Percentiles rank a stretch among this genome's conserved stretches.
Conservation (phyloP, 2,797 vertebrate species). For the Morus bassanus region DNA sequence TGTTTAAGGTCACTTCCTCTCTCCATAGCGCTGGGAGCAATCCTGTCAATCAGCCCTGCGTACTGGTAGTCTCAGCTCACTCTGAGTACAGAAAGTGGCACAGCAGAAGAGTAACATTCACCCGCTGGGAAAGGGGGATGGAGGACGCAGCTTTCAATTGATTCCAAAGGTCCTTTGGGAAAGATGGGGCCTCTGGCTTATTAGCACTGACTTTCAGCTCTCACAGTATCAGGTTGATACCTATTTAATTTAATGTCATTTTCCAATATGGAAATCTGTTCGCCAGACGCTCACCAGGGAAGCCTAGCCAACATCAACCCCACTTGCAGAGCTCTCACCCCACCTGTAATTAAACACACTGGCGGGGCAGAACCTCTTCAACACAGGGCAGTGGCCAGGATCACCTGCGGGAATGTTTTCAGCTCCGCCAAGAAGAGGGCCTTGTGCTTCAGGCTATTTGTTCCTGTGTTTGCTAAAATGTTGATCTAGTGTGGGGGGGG, state of each 20-base stretch:
- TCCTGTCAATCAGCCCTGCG: constrained; percentile 70
- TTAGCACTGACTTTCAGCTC: constrained; percentile 56
- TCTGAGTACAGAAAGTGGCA: not conserved
- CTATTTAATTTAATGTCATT: constrained; percentile 12
- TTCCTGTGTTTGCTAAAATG: not conserved
- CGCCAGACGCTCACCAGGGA: not conserved
- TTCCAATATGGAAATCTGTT: not conserved
- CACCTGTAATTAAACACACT: not conserved
- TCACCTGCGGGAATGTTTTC: not conserved
- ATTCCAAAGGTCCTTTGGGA: constrained; percentile 42
- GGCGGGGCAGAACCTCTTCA: not conserved
- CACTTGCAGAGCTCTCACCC: not conserved
- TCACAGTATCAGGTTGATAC: not conserved
- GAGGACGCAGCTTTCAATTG: not conserved
- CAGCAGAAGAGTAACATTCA: not conserved
- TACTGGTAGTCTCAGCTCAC: constrained; percentile 26
- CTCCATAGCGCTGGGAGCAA: constrained; percentile 64
- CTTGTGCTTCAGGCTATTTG: not conserved
- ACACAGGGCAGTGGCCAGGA: not conserved
- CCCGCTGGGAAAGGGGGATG: constrained; percentile 23
- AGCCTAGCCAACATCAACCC: not conserved
- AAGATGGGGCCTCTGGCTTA: constrained; percentile 27
- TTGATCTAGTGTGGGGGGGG: not conserved
- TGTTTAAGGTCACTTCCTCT: constrained; percentile 81
- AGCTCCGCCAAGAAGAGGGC: not conserved